Evolutionary conservation across 1,140 invertebrate species (phyloP).

Genomic region (Thereuonema tuberculata): DNA sequence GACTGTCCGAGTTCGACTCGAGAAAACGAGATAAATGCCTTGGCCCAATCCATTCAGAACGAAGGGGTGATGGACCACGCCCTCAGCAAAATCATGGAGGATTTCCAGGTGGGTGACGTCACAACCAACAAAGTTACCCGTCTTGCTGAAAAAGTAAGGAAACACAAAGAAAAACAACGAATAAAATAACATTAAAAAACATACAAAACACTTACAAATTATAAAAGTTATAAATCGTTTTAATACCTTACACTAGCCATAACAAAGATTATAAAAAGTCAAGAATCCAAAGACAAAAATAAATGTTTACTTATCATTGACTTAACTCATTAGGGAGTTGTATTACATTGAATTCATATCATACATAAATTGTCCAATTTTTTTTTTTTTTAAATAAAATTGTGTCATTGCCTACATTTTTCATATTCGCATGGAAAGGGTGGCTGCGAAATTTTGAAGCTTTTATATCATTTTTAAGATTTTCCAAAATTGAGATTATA

Average conservation of each 20-base stretch:
- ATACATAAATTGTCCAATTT: too few species aligned
- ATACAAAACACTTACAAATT: not conserved
- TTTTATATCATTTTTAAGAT: too few species aligned
- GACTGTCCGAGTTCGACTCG: constrained; percentile 48
- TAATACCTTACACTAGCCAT: not conserved
- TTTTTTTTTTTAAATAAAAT: too few species aligned
- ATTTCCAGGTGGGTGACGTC: not conserved
- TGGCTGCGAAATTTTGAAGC: too few species aligned
- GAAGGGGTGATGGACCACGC: not conserved
- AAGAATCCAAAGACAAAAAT: not conserved
- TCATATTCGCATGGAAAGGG: too few species aligned
- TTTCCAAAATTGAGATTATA: too few species aligned
- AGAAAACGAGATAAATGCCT: constrained; percentile 7
- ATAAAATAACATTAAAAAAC: not conserved
- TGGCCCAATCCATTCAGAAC: constrained; percentile 11
- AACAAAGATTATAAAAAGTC: not conserved
- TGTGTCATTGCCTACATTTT: too few species aligned
- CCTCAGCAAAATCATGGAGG: constrained; percentile 3
- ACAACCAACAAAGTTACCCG: not conserved
- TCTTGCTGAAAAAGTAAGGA: not conserved
- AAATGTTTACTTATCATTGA: too few species aligned
- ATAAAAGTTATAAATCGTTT: not conserved
- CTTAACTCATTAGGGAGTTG: too few species aligned
- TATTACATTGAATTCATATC: too few species aligned
- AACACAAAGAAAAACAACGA: not conserved